Evolutionary conservation across 2,797 vertebrate genomes (phyloP).

Genomic region (Girardinus metallicus): DNA sequence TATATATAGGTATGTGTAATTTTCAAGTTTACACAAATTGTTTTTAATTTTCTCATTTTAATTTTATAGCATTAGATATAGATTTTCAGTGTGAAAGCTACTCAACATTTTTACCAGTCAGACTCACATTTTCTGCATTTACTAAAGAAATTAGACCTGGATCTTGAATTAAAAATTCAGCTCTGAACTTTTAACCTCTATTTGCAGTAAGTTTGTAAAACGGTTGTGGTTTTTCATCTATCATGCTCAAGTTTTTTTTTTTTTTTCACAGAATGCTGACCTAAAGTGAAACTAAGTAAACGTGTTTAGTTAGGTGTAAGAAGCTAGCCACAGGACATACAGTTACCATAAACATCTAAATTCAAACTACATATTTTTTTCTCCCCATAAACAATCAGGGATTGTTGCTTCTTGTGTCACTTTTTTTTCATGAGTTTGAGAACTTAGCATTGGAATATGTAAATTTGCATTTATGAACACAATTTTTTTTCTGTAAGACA

Average conservation of each 20-base stretch:
- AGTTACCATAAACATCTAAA: too few relatives aligned
- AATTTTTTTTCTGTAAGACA: too few relatives aligned
- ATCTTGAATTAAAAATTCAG: not conserved
- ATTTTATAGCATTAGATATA: not conserved
- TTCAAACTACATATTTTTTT: too few relatives aligned
- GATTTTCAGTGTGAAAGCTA: not conserved
- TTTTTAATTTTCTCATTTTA: not conserved
- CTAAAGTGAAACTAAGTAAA: slow-evolving; percentile 13
- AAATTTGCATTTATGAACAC: not conserved
- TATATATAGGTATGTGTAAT: too few relatives aligned
- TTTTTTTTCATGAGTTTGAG: not conserved
- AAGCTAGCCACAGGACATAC: slow-evolving; percentile 23
- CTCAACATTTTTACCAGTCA: not conserved
- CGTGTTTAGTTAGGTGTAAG: not conserved
- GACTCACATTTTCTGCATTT: not conserved
- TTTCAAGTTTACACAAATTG: not conserved
- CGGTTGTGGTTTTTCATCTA: not conserved
- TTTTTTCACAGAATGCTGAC: not conserved
- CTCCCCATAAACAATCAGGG: too few relatives aligned
- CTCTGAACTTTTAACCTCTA: not conserved
- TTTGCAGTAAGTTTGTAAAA: not conserved
- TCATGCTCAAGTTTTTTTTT: not conserved
- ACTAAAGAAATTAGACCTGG: not conserved
- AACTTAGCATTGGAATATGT: not conserved
- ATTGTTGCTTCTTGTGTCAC: not conserved